phyloP scores from a whole-genome alignment of 1,140 invertebrate genomes.

The Globodera ellingtonae region DNA sequence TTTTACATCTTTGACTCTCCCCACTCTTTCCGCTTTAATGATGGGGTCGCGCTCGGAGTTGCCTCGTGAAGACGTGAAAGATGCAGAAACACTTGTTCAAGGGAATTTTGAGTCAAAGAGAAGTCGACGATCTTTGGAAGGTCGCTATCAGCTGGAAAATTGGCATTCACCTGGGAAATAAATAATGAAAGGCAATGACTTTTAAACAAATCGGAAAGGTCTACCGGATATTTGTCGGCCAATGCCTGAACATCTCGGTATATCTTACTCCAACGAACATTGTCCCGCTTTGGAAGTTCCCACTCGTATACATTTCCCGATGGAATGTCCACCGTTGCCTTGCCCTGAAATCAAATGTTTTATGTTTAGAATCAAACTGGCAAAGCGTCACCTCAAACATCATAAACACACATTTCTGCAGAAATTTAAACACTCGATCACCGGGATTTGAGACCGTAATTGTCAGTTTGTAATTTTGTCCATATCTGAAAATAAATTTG shows the following conservation, averaged over 20 bases:
- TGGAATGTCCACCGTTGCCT: constrained; percentile 34
- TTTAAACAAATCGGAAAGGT: too few relatives aligned
- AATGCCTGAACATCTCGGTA: constrained; percentile 37
- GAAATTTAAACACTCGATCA: background rate
- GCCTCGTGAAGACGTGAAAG: too few relatives aligned
- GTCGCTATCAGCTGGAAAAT: too few relatives aligned
- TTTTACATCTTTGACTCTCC: too few relatives aligned
- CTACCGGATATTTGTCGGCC: constrained; percentile 40
- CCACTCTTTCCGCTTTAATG: too few relatives aligned
- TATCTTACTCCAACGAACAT: constrained; percentile 33
- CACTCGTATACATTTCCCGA: constrained; percentile 30
- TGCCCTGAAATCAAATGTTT: background rate
- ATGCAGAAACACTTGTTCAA: too few relatives aligned
- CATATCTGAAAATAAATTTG: constrained; percentile 34
- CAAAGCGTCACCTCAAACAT: constrained; percentile 32
- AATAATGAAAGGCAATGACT: too few relatives aligned
- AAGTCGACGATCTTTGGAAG: too few relatives aligned
- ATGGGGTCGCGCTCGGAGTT: too few relatives aligned
- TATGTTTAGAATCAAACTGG: background rate
- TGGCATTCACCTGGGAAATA: too few relatives aligned
- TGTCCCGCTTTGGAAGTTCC: constrained; percentile 36
- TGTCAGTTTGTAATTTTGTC: constrained; percentile 45
- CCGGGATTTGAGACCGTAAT: constrained; percentile 46
- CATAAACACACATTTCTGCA: constrained; percentile 31
- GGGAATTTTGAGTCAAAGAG: too few relatives aligned